Evolutionary conservation across 2,888 invertebrate genomes (phyloP).

Genomic region (Eristalinus sepulchralis): DNA sequence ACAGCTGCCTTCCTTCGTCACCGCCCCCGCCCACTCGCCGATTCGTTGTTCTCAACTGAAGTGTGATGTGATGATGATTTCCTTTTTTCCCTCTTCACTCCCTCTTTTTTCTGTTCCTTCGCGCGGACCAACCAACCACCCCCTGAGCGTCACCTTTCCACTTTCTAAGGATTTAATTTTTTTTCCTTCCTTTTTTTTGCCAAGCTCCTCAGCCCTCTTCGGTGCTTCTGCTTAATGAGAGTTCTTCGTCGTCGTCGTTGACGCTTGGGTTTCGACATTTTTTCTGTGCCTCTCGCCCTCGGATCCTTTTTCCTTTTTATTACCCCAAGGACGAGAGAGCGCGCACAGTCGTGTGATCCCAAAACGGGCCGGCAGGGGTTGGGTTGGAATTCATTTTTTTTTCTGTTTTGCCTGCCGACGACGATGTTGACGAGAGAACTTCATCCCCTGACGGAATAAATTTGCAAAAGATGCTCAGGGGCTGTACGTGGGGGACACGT

Average conservation of each 20-base stretch:
- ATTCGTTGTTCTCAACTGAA: conserved; percentile 66
- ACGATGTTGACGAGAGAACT: conserved; percentile 50
- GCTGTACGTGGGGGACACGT: neutral
- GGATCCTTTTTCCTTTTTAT: conserved; percentile 64
- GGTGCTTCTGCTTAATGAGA: conserved; percentile 66
- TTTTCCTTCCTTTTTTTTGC: conserved; percentile 7
- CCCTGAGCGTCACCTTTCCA: conserved; percentile 25
- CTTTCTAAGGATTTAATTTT: conserved; percentile 58
- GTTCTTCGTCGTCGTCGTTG: conserved; percentile 31
- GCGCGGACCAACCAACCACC: neutral
- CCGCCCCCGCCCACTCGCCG: conserved; percentile 15
- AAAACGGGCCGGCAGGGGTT: neutral
- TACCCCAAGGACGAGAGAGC: conserved; percentile 58
- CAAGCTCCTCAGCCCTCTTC: conserved; percentile 24
- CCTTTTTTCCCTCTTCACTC: conserved; percentile 24
- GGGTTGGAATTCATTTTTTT: conserved; percentile 23
- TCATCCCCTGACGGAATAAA: conserved; percentile 61
- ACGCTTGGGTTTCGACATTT: neutral
- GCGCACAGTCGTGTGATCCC: conserved; percentile 2
- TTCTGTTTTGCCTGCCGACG: conserved; percentile 20
- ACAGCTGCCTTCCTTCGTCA: neutral
- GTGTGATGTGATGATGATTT: conserved; percentile 68
- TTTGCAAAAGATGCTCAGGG: conserved; percentile 59
- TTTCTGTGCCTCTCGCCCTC: conserved; percentile 24
- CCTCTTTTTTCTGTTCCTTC: neutral